phyloP scores from a whole-genome alignment of 92 coral and sea anemone species.

The Epizoanthus rinbou region DNA sequence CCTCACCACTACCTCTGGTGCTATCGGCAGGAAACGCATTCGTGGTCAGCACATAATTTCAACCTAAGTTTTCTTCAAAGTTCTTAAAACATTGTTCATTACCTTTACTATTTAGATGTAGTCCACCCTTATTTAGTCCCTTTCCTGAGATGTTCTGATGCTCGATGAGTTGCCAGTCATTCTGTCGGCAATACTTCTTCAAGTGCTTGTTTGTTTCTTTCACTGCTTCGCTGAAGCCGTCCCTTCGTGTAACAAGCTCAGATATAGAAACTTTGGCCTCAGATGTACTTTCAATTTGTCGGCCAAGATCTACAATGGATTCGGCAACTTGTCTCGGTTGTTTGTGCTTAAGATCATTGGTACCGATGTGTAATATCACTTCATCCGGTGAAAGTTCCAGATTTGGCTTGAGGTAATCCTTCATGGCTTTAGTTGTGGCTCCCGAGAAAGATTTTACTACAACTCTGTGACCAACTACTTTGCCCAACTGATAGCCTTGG shows the following conservation, averaged over 20 bases:
- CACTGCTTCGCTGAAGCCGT: slow-evolving; percentile 38
- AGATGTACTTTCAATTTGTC: slow-evolving; percentile 49
- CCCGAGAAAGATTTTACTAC: slow-evolving; percentile 41
- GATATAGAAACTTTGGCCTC: slow-evolving; percentile 46
- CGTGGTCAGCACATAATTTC: slow-evolving; percentile 16
- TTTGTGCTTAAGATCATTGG: slow-evolving; percentile 47
- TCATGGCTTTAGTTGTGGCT: slow-evolving; percentile 50
- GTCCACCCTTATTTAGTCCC: slow-evolving; percentile 11
- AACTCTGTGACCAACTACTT: slow-evolving; percentile 30
- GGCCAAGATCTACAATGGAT: slow-evolving; percentile 42
- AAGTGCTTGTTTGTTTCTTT: slow-evolving; percentile 44
- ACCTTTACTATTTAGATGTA: slow-evolving; percentile 14
- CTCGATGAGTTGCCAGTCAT: slow-evolving; percentile 43
- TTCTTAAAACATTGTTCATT: slow-evolving; percentile 5
- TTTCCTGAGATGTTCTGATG: slow-evolving; percentile 53
- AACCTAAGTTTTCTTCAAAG: too few species aligned
- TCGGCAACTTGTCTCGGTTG: slow-evolving; percentile 37
- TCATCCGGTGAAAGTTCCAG: slow-evolving; percentile 16
- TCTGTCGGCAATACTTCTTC: slow-evolving; percentile 37
- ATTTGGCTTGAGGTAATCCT: slow-evolving; percentile 28
- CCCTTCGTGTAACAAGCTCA: slow-evolving; percentile 36
- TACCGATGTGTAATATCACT: slow-evolving; percentile 43
- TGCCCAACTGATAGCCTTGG: slow-evolving; percentile 15
- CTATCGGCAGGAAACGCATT: slow-evolving; percentile 9
- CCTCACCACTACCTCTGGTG: slow-evolving; percentile 33